Evolutionary conservation across 2,113 vertebrate species (phyloP).

Genomic region (Procapra przewalskii): DNA sequence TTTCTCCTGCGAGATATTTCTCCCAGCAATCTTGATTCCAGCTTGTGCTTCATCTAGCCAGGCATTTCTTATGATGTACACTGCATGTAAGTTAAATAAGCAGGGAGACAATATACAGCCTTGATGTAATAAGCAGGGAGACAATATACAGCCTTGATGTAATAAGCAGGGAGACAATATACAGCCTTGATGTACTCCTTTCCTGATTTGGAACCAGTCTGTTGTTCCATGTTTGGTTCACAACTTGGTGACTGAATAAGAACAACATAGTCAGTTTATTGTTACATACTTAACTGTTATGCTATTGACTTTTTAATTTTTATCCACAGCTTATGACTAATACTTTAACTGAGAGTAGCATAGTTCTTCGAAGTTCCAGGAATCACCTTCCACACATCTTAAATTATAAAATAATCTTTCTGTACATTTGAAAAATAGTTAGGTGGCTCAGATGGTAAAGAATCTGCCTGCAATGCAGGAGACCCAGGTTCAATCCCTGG

Average conservation of each 20-base stretch:
- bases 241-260: not conserved
- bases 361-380: not conserved
- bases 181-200: not conserved
- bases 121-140: not conserved
- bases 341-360: not conserved
- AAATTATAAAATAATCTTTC: not conserved
- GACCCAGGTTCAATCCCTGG: not conserved
- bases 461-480: not conserved
- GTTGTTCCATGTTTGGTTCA: not conserved
- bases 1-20: not conserved
- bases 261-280: not conserved
- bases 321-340: not conserved
- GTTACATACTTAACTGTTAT: not conserved
- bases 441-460: not conserved
- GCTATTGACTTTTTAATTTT: not conserved
- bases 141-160: not conserved
- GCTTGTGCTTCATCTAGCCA: not conserved
- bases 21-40: not conserved
- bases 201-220: not conserved
- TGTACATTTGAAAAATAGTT: not conserved
- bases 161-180: not conserved
- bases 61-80: rapidly evolving
- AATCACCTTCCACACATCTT: not conserved
- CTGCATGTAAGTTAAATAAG: not conserved
- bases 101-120: not conserved